A percentile compares a stretch with the other conserved stretches of the same genome.
Conservation (phyloP, 2,888 invertebrate genomes). For the Glaucopsyche alexis region DNA sequence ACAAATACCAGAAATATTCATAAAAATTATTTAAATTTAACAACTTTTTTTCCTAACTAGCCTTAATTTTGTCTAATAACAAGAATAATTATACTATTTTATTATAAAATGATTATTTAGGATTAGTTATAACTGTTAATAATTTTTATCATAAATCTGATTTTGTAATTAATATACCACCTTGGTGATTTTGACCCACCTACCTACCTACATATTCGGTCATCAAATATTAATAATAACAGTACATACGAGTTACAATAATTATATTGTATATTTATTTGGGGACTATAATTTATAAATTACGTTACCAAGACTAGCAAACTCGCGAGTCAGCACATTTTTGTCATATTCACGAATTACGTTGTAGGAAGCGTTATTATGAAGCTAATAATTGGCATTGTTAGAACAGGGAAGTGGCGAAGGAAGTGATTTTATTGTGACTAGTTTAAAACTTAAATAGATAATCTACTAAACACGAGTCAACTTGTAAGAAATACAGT, state of each 20-base stretch:
- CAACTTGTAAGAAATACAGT: too few species aligned
- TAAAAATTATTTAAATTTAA: too few species aligned
- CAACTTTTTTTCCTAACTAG: too few species aligned
- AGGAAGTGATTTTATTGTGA: not conserved
- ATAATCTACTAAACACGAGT: not conserved
- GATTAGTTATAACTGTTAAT: too few species aligned
- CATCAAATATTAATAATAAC: not conserved
- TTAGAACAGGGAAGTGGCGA: conserved; percentile 13
- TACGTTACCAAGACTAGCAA: not conserved
- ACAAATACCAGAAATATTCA: too few species aligned
- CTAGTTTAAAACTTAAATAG: not conserved
- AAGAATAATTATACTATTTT: too few species aligned
- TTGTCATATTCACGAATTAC: conserved; percentile 20
- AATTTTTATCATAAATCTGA: too few species aligned
- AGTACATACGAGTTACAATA: not conserved
- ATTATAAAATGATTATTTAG: too few species aligned
- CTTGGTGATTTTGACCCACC: too few species aligned
- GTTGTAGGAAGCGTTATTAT: conserved; percentile 5
- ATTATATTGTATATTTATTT: not conserved
- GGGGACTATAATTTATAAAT: not conserved
- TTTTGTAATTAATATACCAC: too few species aligned
- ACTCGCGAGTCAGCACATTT: conserved; percentile 5
- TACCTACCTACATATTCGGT: not conserved
- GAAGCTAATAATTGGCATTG: conserved; percentile 11
- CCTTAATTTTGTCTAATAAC: too few species aligned